Base-by-base conservation (phyloP, 2,888 invertebrate species). In the Pandemis cinnamomeana region DNA sequence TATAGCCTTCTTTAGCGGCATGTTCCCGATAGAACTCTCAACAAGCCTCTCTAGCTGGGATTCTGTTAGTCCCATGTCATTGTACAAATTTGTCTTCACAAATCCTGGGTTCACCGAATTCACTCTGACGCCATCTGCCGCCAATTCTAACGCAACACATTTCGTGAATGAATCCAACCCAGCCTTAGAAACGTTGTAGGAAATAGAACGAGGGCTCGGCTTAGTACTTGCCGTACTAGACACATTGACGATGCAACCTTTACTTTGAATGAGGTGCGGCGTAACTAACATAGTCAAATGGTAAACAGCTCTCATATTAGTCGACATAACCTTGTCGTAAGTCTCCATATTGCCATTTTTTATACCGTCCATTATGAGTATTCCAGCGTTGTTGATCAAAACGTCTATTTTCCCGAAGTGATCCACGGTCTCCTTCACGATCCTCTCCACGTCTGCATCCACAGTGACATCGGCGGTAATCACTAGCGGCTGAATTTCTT, bases 101-200 rank as follows among this genome's bases (percentile, higher is more conserved):
- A 98, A 98, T n/a, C 99, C 99, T n/a, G 99, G 99, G 89, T 98
- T 98, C 0, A 99, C 97, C 51, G 97, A 95, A 88, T 99, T 99
- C 0, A 98, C 98, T 74, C 99, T 94, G 0, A 99, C 97, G 79
- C 96, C 96, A 85, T 97, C 97, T 0, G 95, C 82, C 44, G 97
- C 98, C 72, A 98, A 90, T 82, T 98, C 99, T 66, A 99, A 91
- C 0, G 99, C 99, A 13, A 96, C 95, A 86, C 98, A 98, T 86
- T 96, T 96, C 0, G 99, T 99, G 81, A 99, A 96, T 84, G 99
- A 99, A 91, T 99, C 99, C 6, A 99, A 90, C 0, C 98, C 98
- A 11, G 98, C 95, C 91, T 99, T 99, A 1, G 98, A 98, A 91
- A 99, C 96, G 81, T 96, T 96, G 89, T 99, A 99, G 0, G 98